phyloP scores from a whole-genome alignment of 2,888 invertebrate genomes.

The Seira musarum region DNA sequence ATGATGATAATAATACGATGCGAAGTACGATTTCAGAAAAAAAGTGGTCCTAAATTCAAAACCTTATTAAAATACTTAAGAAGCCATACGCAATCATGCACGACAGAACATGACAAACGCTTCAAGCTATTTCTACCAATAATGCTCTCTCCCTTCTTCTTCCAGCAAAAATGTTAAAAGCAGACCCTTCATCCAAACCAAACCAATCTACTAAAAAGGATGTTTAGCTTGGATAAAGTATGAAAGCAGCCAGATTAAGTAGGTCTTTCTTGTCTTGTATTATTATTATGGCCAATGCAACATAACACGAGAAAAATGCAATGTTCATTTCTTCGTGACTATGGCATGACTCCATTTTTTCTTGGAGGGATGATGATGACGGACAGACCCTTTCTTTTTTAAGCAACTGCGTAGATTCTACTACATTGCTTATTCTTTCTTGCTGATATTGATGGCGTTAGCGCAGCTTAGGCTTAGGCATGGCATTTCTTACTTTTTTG shows the following conservation, averaged over 20 bases:
- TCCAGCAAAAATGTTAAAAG: neutral
- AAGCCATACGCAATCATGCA: constrained; percentile 37
- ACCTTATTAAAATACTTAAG: constrained; percentile 10
- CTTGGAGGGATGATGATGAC: constrained; percentile 5
- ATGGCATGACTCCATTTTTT: constrained; percentile 8
- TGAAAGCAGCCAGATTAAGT: too few relatives aligned
- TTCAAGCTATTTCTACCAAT: constrained; percentile 25
- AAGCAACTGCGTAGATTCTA: neutral
- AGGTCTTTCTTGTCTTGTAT: neutral
- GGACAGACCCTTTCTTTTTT: constrained; percentile 24
- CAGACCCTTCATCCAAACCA: neutral
- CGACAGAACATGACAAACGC: constrained; percentile 26
- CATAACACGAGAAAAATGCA: neutral
- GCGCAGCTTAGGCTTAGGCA: neutral
- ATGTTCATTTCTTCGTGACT: neutral
- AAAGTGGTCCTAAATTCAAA: constrained; percentile 2
- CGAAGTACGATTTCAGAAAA: neutral
- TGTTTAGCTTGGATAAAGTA: too few relatives aligned
- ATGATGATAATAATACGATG: constrained; percentile 4
- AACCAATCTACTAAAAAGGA: too few relatives aligned
- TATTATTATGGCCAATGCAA: neutral
- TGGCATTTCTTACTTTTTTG: neutral
- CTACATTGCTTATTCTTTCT: neutral
- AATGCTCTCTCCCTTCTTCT: neutral
- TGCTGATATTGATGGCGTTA: constrained; percentile 37